Conservation (phyloP, 2,113 vertebrate genomes). For the Poicephalus gulielmi region DNA sequence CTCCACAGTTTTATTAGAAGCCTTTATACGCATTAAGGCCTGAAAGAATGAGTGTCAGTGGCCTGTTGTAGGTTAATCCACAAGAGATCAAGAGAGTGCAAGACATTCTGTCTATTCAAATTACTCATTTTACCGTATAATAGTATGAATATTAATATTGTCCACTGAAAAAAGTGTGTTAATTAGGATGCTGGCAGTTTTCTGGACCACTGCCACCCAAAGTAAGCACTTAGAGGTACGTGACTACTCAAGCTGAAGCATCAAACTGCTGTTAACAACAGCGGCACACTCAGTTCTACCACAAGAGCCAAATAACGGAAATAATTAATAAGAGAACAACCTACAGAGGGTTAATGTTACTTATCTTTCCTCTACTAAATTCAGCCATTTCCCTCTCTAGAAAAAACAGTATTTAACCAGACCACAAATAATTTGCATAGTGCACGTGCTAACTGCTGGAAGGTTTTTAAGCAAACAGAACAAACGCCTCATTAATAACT, state of each 20-base stretch:
- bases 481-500: slow-evolving; percentile 55
- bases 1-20: background rate
- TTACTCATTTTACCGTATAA: slow-evolving; percentile 48
- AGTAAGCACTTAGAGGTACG: background rate
- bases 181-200: slow-evolving; percentile 57
- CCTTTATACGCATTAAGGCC: slow-evolving; percentile 2
- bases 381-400: slow-evolving; percentile 24
- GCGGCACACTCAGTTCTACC: rapidly evolving
- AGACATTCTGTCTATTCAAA: slow-evolving; percentile 41
- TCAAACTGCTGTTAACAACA: background rate
- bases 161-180: slow-evolving; percentile 54
- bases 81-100: slow-evolving; percentile 44
- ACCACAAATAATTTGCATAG: slow-evolving; percentile 48
- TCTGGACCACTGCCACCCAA: slow-evolving; percentile 46
- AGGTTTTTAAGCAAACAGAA: slow-evolving; percentile 36
- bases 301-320: background rate
- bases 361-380: slow-evolving; percentile 11
- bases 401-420: slow-evolving; percentile 45
- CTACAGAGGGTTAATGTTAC: slow-evolving; percentile 26
- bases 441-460: slow-evolving; percentile 4
- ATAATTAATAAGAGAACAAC: background rate
- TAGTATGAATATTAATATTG: slow-evolving; percentile 56
- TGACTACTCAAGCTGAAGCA: slow-evolving; percentile 7
- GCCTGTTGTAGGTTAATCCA: slow-evolving; percentile 57
- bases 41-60: slow-evolving; percentile 29